phyloP scores from a whole-genome alignment of 2,113 vertebrate genomes.

The Pygathrix nemaeus region DNA sequence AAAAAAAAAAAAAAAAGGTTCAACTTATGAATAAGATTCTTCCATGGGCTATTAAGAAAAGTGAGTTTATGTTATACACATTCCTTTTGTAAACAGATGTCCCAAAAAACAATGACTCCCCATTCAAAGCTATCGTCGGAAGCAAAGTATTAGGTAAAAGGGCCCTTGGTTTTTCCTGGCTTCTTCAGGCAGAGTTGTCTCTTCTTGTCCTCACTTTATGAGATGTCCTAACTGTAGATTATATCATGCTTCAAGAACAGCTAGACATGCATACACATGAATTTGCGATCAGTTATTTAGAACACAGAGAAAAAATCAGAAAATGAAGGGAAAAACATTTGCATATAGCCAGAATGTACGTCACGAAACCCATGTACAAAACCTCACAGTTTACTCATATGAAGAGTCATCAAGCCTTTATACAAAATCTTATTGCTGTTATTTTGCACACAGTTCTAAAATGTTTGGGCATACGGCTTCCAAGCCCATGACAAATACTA shows the following conservation, averaged over 20 bases:
- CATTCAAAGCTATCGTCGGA: background rate
- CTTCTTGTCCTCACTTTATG: background rate
- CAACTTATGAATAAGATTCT: background rate
- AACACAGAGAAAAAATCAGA: background rate
- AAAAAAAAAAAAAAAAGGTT: background rate
- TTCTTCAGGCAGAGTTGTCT: background rate
- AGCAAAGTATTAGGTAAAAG: background rate
- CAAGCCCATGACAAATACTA: background rate
- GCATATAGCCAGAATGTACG: background rate
- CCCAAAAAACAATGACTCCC: background rate
- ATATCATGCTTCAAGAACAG: background rate
- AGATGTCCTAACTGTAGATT: background rate
- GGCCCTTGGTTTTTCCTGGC: background rate
- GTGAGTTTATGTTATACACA: background rate
- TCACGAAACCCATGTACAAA: background rate
- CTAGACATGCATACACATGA: background rate
- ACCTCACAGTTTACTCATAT: background rate
- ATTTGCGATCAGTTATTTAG: background rate
- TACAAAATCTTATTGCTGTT: background rate
- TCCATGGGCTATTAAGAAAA: background rate
- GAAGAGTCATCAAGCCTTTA: background rate
- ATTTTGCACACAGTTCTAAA: background rate
- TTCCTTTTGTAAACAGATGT: conserved; percentile 22
- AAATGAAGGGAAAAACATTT: background rate
- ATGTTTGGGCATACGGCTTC: background rate